These are phyloP conservation scores for Lasioglossum morio DNA, from an alignment of 2,888 invertebrate genomes.

Conservation along the genomic window DNA sequence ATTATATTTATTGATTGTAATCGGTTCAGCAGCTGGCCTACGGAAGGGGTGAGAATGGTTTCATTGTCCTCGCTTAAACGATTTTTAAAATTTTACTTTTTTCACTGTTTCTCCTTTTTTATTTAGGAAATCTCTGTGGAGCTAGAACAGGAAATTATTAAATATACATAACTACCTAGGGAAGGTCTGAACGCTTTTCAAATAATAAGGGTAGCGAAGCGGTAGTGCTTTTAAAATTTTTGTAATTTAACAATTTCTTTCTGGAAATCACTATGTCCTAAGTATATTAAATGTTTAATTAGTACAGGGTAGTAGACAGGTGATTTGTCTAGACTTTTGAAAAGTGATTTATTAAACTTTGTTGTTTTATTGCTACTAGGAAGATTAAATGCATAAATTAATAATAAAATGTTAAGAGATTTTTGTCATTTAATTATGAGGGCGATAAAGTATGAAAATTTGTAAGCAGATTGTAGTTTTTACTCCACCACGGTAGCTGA, in stretches of 20 bases:
- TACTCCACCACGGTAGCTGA: too few relatives aligned
- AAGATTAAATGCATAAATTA: background rate
- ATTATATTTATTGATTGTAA: conserved; percentile 32
- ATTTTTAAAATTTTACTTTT: background rate
- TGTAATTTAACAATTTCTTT: background rate
- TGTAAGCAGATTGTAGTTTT: background rate
- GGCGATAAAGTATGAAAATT: background rate
- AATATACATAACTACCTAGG: background rate
- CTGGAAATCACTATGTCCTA: background rate
- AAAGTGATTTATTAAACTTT: background rate
- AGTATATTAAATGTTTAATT: background rate
- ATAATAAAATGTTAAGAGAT: background rate
- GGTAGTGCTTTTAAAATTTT: background rate
- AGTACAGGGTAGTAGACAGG: background rate
- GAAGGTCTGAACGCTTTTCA: background rate
- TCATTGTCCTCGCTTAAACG: conserved; percentile 11
- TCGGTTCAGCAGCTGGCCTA: background rate
- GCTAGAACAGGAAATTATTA: background rate
- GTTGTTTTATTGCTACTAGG: background rate
- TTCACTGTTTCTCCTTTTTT: too few relatives aligned
- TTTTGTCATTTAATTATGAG: background rate
- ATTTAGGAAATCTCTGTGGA: background rate
- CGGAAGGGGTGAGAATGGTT: background rate
- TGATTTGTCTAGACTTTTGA: too few relatives aligned
- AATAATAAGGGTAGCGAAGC: background rate